Conservation (phyloP, 2,888 invertebrate species). For the Latrodectus hesperus region DNA sequence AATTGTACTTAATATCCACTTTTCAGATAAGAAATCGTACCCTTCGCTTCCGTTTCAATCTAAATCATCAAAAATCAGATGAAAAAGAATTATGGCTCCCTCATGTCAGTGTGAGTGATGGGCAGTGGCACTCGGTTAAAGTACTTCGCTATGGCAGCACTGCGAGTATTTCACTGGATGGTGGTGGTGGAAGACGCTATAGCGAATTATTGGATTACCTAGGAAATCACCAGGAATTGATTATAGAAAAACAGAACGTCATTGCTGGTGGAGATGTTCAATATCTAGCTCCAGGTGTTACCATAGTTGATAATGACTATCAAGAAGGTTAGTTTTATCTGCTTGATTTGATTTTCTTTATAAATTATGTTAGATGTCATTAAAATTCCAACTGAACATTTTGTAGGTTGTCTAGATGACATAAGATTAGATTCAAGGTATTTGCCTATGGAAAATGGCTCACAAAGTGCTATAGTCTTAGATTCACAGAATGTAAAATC, state of each 20-base stretch:
- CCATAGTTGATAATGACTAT: conserved; percentile 69
- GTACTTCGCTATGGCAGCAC: conserved; percentile 73
- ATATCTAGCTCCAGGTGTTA: conserved; percentile 65
- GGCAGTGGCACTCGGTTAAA: conserved; percentile 75
- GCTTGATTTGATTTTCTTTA: background rate
- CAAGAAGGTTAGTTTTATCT: conserved; percentile 62
- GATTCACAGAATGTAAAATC: conserved; percentile 92
- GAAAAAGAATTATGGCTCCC: conserved; percentile 69
- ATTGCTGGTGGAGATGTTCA: conserved; percentile 71
- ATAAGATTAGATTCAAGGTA: conserved; percentile 76
- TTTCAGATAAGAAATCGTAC: conserved; percentile 73
- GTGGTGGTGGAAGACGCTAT: conserved; percentile 74
- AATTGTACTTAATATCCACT: background rate
- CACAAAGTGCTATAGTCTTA: conserved; percentile 79
- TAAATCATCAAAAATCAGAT: conserved; percentile 72
- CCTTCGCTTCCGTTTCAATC: conserved; percentile 75
- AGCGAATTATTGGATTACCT: conserved; percentile 69
- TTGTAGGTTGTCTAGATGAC: conserved; percentile 77
- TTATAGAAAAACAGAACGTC: conserved; percentile 70
- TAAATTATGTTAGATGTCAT: background rate
- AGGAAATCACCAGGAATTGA: conserved; percentile 69
- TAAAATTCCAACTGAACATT: background rate
- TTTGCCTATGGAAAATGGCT: conserved; percentile 74
- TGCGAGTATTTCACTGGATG: conserved; percentile 75
- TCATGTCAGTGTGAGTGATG: conserved; percentile 73